These are phyloP conservation scores for Illadopsis cleaveri DNA, from an alignment of 2,113 vertebrate genomes.

Conservation along the genomic window DNA sequence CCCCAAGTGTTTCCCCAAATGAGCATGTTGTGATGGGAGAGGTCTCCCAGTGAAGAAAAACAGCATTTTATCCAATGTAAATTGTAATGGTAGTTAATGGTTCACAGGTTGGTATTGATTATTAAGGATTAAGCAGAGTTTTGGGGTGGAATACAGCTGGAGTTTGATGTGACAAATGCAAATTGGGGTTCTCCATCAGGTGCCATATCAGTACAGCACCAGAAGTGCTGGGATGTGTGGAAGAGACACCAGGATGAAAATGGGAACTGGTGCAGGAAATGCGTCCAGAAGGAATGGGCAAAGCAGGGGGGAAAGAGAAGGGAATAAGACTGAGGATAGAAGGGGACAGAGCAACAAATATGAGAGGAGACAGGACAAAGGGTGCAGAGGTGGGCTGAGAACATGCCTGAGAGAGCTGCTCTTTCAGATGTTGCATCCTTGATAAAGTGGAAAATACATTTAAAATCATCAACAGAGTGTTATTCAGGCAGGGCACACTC, in stretches of 20 bases:
- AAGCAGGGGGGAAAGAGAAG: neutral
- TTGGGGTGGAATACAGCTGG: neutral
- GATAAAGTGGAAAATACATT: neutral
- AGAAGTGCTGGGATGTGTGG: accelerated
- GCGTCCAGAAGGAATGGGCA: neutral
- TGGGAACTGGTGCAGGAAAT: neutral
- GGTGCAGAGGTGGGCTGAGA: neutral
- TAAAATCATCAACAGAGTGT: neutral
- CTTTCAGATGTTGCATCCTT: neutral
- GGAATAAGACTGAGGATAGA: neutral
- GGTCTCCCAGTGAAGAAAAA: constrained; percentile 13
- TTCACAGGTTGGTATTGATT: constrained; percentile 24
- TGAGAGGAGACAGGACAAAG: neutral
- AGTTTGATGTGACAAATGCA: neutral
- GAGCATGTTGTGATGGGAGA: accelerated
- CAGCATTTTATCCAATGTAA: constrained; percentile 23
- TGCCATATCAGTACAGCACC: accelerated
- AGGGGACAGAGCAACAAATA: accelerated
- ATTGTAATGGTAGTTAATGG: constrained; percentile 22
- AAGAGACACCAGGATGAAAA: neutral
- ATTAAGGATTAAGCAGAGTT: constrained; percentile 5
- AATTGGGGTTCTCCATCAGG: neutral
- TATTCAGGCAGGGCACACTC: neutral
- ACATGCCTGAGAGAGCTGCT: accelerated
- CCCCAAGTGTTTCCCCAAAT: neutral